Conservation (phyloP, 1,140 invertebrate species). For the Drosophila kurseongensis region DNA sequence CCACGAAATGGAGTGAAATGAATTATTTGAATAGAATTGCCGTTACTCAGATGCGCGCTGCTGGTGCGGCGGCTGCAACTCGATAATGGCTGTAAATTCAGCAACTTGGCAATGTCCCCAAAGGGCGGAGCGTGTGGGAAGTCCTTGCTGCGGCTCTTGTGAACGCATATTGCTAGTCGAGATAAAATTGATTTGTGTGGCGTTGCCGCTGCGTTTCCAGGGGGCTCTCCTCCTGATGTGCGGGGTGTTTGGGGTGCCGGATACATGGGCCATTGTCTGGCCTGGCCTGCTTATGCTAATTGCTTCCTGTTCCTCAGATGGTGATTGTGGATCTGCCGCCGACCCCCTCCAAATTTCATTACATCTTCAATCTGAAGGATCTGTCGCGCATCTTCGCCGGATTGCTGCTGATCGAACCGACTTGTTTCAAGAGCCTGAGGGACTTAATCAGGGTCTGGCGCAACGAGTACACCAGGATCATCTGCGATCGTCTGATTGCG, state of each 20-base stretch:
- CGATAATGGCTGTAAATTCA: slow-evolving; percentile 81
- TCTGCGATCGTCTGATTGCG: slow-evolving; percentile 93
- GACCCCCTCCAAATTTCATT: slow-evolving; percentile 96
- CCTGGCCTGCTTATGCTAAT: slow-evolving; percentile 56
- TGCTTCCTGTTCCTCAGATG: slow-evolving; percentile 84
- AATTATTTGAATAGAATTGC: slow-evolving; percentile 84
- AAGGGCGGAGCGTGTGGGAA: slow-evolving; percentile 6
- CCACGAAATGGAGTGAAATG: slow-evolving; percentile 83
- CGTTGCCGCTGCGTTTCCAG: slow-evolving; percentile 2
- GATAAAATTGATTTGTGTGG: slow-evolving; percentile 84
- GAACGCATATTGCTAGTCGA: slow-evolving; percentile 78
- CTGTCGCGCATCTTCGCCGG: slow-evolving; percentile 93
- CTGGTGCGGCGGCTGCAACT: slow-evolving; percentile 56
- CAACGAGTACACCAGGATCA: slow-evolving; percentile 94
- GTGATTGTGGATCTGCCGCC: slow-evolving; percentile 92
- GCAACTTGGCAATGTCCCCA: slow-evolving; percentile 40
- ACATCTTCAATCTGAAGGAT: slow-evolving; percentile 97
- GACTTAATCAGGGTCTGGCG: slow-evolving; percentile 94
- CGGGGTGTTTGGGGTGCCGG: slow-evolving; percentile 7
- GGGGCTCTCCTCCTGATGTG: background rate
- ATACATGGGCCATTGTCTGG: slow-evolving; percentile 6
- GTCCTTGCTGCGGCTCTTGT: slow-evolving; percentile 26
- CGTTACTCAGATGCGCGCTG: slow-evolving; percentile 56
- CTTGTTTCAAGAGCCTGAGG: slow-evolving; percentile 88
- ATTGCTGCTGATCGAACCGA: slow-evolving; percentile 90